These are phyloP conservation scores for Oryzias javanicus DNA, from an alignment of 2,113 vertebrate species.

Conservation along the genomic window DNA sequence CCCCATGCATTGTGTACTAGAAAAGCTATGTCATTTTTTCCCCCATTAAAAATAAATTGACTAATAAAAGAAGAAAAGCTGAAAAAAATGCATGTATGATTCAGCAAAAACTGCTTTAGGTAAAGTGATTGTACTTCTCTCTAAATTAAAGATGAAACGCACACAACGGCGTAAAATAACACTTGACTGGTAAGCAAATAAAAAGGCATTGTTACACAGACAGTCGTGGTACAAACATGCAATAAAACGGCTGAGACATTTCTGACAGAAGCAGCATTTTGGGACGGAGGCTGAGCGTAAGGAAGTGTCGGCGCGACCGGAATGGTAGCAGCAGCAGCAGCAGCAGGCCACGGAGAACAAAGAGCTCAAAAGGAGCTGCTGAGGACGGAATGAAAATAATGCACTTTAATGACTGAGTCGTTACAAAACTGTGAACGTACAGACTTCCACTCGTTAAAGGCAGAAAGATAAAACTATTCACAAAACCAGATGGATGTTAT, in stretches of 20 bases:
- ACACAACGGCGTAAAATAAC: conserved; percentile 58
- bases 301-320: conserved; percentile 63
- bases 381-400: conserved; percentile 49
- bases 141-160: conserved; percentile 60
- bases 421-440: conserved; percentile 53
- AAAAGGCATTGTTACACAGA: conserved; percentile 57
- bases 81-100: conserved; percentile 73
- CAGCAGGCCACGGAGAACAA: conserved; percentile 57
- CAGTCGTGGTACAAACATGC: conserved; percentile 65
- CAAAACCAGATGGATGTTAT: conserved; percentile 30
- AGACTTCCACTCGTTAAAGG: conserved; percentile 49
- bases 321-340: conserved; percentile 62
- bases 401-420: conserved; percentile 52
- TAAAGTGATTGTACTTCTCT: conserved; percentile 74
- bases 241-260: conserved; percentile 69
- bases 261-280: conserved; percentile 75
- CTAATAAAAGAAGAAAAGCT: conserved; percentile 47
- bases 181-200: conserved; percentile 61
- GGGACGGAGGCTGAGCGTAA: conserved; percentile 65
- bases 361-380: conserved; percentile 16
- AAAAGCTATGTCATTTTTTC: conserved; percentile 75
- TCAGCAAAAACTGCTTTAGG: conserved; percentile 66
- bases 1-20: conserved; percentile 80
- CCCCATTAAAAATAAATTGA: conserved; percentile 56
- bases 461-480: conserved; percentile 44